phyloP scores from a whole-genome alignment of 2,797 vertebrate genomes.

The Podarcis siculus region DNA sequence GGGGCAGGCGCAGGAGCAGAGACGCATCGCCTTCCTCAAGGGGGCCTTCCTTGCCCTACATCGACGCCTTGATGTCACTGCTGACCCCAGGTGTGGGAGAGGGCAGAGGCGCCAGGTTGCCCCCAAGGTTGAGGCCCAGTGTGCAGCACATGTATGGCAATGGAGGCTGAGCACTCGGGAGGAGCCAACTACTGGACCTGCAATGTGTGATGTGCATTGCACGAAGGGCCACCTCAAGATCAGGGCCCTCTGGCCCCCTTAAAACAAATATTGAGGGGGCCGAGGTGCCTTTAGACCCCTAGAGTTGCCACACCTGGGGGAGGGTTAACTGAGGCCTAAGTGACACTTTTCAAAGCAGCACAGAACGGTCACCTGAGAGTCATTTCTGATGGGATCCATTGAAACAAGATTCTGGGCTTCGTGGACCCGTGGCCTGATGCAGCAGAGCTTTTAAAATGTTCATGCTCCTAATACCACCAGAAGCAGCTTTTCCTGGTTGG shows the following conservation, averaged over 20 bases:
- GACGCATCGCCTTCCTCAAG: constrained; percentile 86
- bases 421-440: neutral
- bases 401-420: neutral
- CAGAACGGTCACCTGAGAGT: neutral
- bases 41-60: constrained; percentile 85
- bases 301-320: neutral
- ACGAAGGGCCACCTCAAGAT: too few relatives aligned
- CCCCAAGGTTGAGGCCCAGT: too few relatives aligned
- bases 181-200: too few relatives aligned
- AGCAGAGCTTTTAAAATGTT: neutral
- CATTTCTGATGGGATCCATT: neutral
- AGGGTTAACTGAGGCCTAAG: neutral
- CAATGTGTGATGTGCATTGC: too few relatives aligned
- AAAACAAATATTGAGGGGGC: too few relatives aligned
- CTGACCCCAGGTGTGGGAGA: constrained; percentile 60
- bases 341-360: neutral
- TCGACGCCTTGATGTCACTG: constrained; percentile 85
- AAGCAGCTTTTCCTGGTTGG: neutral
- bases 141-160: too few relatives aligned
- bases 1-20: constrained; percentile 85
- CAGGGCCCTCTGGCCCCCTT: too few relatives aligned
- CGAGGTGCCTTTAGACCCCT: too few relatives aligned
- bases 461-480: neutral
- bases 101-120: too few relatives aligned
- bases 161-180: too few relatives aligned